Evolutionary conservation across 1,140 invertebrate genomes (phyloP).

Genomic region (Penaeus chinensis): DNA sequence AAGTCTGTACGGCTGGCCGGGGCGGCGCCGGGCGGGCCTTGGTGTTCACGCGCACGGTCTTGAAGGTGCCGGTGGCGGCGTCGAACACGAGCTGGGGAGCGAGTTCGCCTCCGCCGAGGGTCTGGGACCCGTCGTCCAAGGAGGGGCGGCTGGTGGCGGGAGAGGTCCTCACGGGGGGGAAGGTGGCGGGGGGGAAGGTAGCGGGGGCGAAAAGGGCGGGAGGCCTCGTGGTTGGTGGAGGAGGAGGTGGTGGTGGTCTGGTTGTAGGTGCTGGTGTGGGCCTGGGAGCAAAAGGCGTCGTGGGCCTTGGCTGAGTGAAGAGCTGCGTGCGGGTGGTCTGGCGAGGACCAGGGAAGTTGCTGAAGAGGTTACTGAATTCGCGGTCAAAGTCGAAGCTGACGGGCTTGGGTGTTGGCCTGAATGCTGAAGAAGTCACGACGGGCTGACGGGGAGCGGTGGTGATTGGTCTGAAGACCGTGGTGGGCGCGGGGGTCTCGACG

Average conservation of each 20-base stretch:
- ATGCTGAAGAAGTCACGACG: conserved; percentile 31
- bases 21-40: background rate
- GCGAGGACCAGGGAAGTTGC: conserved; percentile 36
- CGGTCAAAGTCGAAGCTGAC: conserved; percentile 56
- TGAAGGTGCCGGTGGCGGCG: conserved; percentile 63
- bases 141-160: conserved; percentile 7
- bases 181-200: conserved; percentile 17
- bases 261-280: conserved; percentile 33
- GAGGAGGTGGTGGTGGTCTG: conserved; percentile 33
- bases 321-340: conserved; percentile 25
- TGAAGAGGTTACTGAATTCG: conserved; percentile 57
- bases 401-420: conserved; percentile 43
- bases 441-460: conserved; percentile 29
- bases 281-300: conserved; percentile 7
- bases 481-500: conserved; percentile 8
- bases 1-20: background rate
- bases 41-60: conserved; percentile 48
- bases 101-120: conserved; percentile 9
- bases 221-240: conserved; percentile 23
- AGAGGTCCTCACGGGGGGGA: conserved; percentile 2
- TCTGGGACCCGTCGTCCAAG: conserved; percentile 55
- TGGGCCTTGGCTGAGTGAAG: conserved; percentile 22
- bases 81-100: conserved; percentile 64
- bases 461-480: conserved; percentile 18
- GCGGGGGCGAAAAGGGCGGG: conserved; percentile 15